Percentiles rank a stretch among this genome's conserved stretches.
phyloP scores from a whole-genome alignment of 2,797 vertebrate species.

The Cygnus olor region DNA sequence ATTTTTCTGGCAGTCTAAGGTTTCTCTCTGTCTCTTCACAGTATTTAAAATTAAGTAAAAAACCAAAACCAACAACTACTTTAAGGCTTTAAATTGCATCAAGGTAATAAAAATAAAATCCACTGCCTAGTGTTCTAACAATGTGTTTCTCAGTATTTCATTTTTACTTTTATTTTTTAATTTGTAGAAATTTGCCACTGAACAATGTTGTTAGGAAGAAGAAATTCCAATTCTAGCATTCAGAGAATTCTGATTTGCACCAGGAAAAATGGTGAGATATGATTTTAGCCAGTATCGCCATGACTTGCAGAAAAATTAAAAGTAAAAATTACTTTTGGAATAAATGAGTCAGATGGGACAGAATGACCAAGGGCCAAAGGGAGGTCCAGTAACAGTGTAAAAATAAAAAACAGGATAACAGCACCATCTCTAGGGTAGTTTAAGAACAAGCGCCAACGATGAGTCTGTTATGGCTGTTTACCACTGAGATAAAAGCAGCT shows the following conservation, averaged over 20 bases:
- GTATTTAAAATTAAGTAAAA: conserved; percentile 30
- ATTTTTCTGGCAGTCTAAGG: neutral
- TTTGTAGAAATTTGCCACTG: neutral
- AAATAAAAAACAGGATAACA: neutral
- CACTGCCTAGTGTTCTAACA: neutral
- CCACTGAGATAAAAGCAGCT: neutral
- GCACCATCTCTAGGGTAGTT: neutral
- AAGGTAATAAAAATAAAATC: neutral
- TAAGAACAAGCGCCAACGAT: neutral
- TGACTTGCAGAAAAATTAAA: neutral
- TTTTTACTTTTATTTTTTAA: neutral
- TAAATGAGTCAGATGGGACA: neutral
- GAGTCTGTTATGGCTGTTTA: neutral
- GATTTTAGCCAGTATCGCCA: neutral
- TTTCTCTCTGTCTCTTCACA: neutral
- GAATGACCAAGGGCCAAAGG: neutral
- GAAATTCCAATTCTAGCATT: neutral
- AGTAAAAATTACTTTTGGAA: neutral
- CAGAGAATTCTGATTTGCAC: neutral
- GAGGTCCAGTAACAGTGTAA: neutral
- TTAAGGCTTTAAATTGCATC: neutral
- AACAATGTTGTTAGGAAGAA: conserved; percentile 10
- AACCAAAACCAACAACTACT: neutral
- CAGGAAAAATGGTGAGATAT: neutral
- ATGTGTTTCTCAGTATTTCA: neutral